These are phyloP conservation scores for Morus bassanus DNA, from an alignment of 2,797 vertebrate genomes.

Conservation along the genomic window DNA sequence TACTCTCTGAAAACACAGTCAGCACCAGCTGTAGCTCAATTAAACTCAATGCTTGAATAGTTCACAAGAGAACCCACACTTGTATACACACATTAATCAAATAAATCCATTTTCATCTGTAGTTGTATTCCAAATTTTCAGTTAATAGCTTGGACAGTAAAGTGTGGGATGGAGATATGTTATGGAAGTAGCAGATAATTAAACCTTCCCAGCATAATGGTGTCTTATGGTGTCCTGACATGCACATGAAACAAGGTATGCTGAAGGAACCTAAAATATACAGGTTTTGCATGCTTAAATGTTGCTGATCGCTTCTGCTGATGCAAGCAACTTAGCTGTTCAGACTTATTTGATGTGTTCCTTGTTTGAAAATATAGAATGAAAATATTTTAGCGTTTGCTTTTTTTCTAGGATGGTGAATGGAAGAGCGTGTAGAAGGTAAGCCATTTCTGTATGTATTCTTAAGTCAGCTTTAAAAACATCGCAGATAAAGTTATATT, in stretches of 20 bases:
- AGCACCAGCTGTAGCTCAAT: conserved; percentile 67
- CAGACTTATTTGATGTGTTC: neutral
- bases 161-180: neutral
- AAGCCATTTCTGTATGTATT: neutral
- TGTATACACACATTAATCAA: conserved; percentile 54
- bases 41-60: conserved; percentile 55
- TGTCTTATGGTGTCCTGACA: neutral
- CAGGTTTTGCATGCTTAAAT: neutral
- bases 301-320: neutral
- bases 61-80: conserved; percentile 57
- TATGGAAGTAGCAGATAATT: neutral
- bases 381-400: neutral
- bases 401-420: neutral
- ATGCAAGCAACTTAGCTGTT: neutral
- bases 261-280: neutral
- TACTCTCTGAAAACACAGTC: conserved; percentile 39
- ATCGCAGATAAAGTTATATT: neutral
- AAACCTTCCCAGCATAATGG: neutral
- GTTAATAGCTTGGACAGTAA: conserved; percentile 27
- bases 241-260: neutral
- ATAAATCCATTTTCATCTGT: conserved; percentile 48
- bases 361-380: neutral
- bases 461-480: neutral
- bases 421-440: neutral
- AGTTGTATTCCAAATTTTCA: neutral